Percentiles rank a stretch among this genome's conserved stretches.
phyloP scores from a whole-genome alignment of 2,888 invertebrate genomes.

The Pasiphila rectangulata region DNA sequence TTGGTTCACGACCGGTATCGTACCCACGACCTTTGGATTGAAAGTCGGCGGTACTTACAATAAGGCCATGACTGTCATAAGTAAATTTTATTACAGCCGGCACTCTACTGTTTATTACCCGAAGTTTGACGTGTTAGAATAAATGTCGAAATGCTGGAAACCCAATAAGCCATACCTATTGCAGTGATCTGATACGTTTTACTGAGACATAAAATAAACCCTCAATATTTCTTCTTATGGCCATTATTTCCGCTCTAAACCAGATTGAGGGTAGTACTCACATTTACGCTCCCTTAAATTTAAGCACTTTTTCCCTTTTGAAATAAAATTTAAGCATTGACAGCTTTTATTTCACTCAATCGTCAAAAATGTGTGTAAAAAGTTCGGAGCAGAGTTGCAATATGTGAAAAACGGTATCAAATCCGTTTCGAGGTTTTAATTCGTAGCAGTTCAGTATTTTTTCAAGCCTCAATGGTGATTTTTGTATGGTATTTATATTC shows the following conservation, averaged over 20 bases:
- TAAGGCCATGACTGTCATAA: too few relatives aligned
- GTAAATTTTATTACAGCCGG: too few relatives aligned
- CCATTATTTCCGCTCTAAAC: slow-evolving; percentile 33
- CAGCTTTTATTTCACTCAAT: slow-evolving; percentile 17
- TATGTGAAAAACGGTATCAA: not conserved
- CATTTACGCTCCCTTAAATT: slow-evolving; percentile 32
- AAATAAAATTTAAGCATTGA: slow-evolving; percentile 19
- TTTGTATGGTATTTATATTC: too few relatives aligned
- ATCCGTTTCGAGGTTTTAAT: not conserved
- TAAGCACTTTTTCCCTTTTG: slow-evolving; percentile 20
- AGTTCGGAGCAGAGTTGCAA: slow-evolving; percentile 1
- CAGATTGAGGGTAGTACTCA: slow-evolving; percentile 28
- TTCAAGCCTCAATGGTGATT: too few relatives aligned
- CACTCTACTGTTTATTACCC: too few relatives aligned
- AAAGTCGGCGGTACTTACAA: too few relatives aligned
- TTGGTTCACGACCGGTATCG: too few relatives aligned
- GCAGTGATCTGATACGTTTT: slow-evolving; percentile 30
- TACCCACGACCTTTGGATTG: too few relatives aligned
- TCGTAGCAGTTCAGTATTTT: too few relatives aligned
- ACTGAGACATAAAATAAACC: slow-evolving; percentile 31
- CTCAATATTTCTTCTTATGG: slow-evolving; percentile 33
- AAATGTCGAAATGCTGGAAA: slow-evolving; percentile 7
- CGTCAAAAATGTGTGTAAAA: slow-evolving; percentile 5
- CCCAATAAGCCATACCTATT: slow-evolving; percentile 20
- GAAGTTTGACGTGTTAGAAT: not conserved